A percentile compares a stretch with the other conserved stretches of the same genome.
These are phyloP conservation scores for Hyla sarda DNA, from an alignment of 2,113 vertebrate species.

Conservation along the genomic window DNA sequence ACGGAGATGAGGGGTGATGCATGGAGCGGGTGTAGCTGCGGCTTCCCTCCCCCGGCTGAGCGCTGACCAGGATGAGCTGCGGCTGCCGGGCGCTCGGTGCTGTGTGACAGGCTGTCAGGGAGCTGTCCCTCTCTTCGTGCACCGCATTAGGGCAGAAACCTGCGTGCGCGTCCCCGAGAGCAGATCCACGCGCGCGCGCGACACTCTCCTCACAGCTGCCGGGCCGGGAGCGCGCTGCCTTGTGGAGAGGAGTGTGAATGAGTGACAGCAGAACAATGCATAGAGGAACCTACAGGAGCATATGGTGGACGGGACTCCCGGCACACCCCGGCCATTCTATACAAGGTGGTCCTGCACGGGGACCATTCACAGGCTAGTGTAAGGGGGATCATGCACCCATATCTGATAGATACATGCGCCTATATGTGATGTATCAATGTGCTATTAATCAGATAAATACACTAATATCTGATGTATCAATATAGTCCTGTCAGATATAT, in stretches of 20 bases:
- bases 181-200: neutral
- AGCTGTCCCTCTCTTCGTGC: conserved; percentile 34
- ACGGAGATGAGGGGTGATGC: too few species aligned
- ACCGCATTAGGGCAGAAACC: conserved; percentile 56
- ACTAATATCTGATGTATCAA: too few species aligned
- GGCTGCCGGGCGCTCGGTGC: neutral
- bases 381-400: too few species aligned
- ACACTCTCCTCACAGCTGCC: neutral
- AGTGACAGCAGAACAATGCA: neutral
- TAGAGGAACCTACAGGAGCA: neutral
- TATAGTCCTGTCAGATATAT: too few species aligned
- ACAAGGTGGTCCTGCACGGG: neutral
- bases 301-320: neutral
- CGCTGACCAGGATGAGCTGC: neutral
- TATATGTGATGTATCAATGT: too few species aligned
- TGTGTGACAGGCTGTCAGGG: conserved; percentile 40
- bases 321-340: neutral
- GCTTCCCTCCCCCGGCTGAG: too few species aligned
- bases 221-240: neutral
- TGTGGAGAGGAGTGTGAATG: neutral
- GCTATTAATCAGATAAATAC: too few species aligned
- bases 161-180: conserved; percentile 24
- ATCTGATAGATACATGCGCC: too few species aligned
- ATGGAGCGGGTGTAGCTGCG: too few species aligned
- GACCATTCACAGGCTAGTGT: too few species aligned